phyloP scores from a whole-genome alignment of 2,888 invertebrate genomes.

The Sesia bembeciformis region DNA sequence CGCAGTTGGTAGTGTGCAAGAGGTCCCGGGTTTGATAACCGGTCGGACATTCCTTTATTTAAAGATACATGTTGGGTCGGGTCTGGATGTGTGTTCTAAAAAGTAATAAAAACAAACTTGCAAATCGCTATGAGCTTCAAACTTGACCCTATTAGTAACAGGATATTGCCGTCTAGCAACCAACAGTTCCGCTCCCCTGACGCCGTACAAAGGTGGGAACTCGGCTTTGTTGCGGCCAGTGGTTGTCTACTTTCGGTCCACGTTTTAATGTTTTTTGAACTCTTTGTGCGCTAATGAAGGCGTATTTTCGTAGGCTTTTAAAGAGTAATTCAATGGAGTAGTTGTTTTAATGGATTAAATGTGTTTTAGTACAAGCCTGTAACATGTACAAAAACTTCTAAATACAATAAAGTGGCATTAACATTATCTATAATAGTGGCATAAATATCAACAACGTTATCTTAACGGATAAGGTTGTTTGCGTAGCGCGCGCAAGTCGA shows the following conservation, averaged over 20 bases:
- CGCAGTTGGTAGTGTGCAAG: too few species aligned
- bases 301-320: not conserved
- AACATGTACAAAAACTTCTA: too few species aligned
- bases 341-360: too few species aligned
- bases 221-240: constrained; percentile 46
- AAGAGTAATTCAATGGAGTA: not conserved
- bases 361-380: too few species aligned
- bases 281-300: not conserved
- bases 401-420: too few species aligned
- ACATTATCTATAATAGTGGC: too few species aligned
- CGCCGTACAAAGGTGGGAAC: constrained; percentile 45
- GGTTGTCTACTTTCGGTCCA: constrained; percentile 32
- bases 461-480: too few species aligned
- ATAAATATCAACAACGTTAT: too few species aligned
- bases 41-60: too few species aligned
- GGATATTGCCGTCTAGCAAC: constrained; percentile 54
- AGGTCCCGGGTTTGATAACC: too few species aligned
- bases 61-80: too few species aligned
- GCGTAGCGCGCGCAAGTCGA: too few species aligned
- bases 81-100: not conserved
- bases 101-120: not conserved
- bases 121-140: constrained; percentile 7
- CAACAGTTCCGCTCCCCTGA: constrained; percentile 40
- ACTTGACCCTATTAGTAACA: constrained; percentile 28
- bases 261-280: not conserved